Evolutionary conservation across 2,797 vertebrate species (phyloP).

Genomic region (Spinibarbus caldwelli): DNA sequence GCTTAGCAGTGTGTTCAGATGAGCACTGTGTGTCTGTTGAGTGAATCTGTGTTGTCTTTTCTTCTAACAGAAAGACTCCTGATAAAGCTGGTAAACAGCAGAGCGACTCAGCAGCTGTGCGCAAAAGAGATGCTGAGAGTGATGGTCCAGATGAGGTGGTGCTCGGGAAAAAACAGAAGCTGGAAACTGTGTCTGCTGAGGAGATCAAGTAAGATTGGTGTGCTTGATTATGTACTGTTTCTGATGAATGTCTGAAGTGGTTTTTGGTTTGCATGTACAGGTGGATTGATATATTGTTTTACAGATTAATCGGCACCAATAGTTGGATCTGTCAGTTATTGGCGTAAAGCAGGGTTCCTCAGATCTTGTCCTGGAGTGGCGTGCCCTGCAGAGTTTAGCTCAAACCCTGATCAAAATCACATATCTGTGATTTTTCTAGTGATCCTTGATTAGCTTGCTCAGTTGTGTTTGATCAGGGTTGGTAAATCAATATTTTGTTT

Average conservation of each 20-base stretch:
- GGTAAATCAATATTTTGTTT: too few relatives aligned
- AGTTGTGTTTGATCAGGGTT: too few relatives aligned
- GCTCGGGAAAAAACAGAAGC: constrained; percentile 85
- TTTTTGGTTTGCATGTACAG: not conserved
- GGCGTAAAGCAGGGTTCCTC: too few relatives aligned
- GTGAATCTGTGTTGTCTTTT: not conserved
- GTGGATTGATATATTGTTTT: not conserved
- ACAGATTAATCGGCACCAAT: too few relatives aligned
- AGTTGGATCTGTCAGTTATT: too few relatives aligned
- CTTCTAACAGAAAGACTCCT: constrained; percentile 73
- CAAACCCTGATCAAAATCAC: too few relatives aligned
- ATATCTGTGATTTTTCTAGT: too few relatives aligned
- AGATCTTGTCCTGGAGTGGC: too few relatives aligned
- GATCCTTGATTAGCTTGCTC: too few relatives aligned
- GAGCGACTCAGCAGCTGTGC: constrained; percentile 63
- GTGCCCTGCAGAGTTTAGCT: too few relatives aligned
- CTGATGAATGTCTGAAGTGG: too few relatives aligned
- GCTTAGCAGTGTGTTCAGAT: not conserved
- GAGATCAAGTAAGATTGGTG: constrained; percentile 83
- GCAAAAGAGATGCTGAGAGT: constrained; percentile 81
- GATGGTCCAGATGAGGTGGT: constrained; percentile 78
- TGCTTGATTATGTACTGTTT: not conserved
- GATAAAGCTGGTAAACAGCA: constrained; percentile 67
- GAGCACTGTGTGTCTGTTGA: not conserved
- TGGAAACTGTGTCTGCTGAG: constrained; percentile 79